These are phyloP conservation scores for Odontomyia ornata DNA, from an alignment of 2,888 invertebrate genomes.

Conservation along the genomic window DNA sequence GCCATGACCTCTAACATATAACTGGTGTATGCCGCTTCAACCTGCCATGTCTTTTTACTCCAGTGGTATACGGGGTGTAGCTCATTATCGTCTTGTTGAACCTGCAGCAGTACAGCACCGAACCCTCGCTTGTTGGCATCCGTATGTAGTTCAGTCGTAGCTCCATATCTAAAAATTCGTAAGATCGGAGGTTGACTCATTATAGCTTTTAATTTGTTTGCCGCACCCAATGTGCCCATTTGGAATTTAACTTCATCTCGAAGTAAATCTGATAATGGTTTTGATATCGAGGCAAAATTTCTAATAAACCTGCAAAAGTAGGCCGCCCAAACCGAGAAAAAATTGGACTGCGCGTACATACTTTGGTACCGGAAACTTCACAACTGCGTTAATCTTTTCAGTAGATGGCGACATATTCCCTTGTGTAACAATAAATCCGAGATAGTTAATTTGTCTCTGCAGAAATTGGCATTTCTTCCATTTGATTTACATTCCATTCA, in stretches of 20 bases:
- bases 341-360: not conserved
- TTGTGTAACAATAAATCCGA: not conserved
- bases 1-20: too few relatives aligned
- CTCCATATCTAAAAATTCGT: too few relatives aligned
- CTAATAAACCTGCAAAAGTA: constrained; percentile 18
- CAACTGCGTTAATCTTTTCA: constrained; percentile 28
- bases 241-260: constrained; percentile 46
- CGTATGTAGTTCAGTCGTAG: too few relatives aligned
- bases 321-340: constrained; percentile 29
- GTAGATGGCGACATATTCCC: constrained; percentile 4
- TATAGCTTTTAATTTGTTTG: too few relatives aligned
- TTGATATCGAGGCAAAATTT: constrained; percentile 49
- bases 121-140: too few relatives aligned
- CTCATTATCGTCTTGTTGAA: too few relatives aligned
- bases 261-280: constrained; percentile 51
- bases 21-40: not conserved
- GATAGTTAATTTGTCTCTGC: not conserved
- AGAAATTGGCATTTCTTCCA: constrained; percentile 29
- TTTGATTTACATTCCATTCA: constrained; percentile 15
- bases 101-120: not conserved
- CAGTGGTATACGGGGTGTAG: not conserved
- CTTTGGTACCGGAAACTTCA: constrained; percentile 22
- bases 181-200: too few relatives aligned
- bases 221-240: too few relatives aligned
- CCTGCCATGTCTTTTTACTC: not conserved